Evolutionary conservation across 2,113 vertebrate genomes (phyloP).

Genomic region (Salminus brasiliensis): DNA sequence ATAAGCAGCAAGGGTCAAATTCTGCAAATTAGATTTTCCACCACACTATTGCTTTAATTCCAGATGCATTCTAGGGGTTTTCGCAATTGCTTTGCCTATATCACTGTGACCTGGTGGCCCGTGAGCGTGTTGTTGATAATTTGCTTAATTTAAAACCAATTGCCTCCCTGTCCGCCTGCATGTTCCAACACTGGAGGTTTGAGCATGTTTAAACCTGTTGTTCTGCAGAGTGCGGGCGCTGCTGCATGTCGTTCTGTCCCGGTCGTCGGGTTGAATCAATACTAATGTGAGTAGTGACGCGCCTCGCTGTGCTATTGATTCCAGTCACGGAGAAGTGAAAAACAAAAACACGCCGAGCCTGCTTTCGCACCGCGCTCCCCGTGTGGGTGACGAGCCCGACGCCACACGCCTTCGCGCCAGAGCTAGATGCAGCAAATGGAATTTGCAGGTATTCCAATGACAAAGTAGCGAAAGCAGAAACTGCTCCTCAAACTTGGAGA

Average conservation of each 20-base stretch:
- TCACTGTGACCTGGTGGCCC: constrained; percentile 6
- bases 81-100: not conserved
- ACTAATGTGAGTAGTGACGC: constrained; percentile 48
- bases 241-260: constrained; percentile 15
- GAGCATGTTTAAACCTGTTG: constrained; percentile 43
- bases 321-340: constrained; percentile 29
- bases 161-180: constrained; percentile 21
- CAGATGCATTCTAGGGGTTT: constrained; percentile 1
- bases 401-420: not conserved
- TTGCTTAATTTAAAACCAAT: constrained; percentile 59
- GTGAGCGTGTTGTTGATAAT: constrained; percentile 44
- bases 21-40: not conserved
- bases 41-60: not conserved
- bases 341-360: not conserved
- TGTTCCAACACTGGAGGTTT: not conserved
- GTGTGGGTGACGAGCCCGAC: constrained; percentile 4
- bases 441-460: not conserved
- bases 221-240: not conserved
- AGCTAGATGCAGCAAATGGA: not conserved
- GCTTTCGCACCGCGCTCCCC: constrained; percentile 6
- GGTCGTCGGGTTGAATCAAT: constrained; percentile 42
- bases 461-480: not conserved
- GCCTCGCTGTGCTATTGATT: constrained; percentile 32
- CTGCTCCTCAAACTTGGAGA: not conserved
- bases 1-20: too few species aligned